phyloP scores from a whole-genome alignment of 2,888 invertebrate species.

The Augochlorella aurata region DNA sequence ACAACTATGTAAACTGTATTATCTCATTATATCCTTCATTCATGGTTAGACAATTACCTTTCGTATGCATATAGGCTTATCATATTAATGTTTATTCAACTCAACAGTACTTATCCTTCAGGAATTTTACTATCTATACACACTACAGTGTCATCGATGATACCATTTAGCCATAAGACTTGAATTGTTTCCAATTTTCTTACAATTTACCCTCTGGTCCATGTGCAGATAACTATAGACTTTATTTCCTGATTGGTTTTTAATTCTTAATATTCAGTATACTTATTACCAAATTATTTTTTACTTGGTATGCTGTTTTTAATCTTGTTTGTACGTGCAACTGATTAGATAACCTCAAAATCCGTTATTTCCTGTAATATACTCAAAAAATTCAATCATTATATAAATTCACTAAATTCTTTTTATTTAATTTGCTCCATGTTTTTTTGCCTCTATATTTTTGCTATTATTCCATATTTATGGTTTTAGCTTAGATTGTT shows the following conservation, averaged over 20 bases:
- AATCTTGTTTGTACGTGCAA: not conserved
- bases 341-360: too few species aligned
- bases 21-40: not conserved
- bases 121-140: not conserved
- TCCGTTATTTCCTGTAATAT: too few species aligned
- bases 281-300: not conserved
- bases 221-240: not conserved
- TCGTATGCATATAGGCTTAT: not conserved
- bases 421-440: too few species aligned
- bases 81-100: not conserved
- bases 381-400: too few species aligned
- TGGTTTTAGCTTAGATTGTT: not conserved
- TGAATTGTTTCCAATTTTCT: not conserved
- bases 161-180: not conserved
- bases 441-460: not conserved
- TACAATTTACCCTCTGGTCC: not conserved
- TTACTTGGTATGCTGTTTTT: not conserved
- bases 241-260: not conserved
- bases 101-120: not conserved
- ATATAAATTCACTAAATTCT: too few species aligned
- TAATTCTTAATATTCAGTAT: not conserved
- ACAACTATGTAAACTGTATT: not conserved
- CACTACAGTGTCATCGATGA: not conserved
- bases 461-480: not conserved
- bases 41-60: not conserved